Conservation (phyloP, 2,113 vertebrate genomes). For the Micronycteris hirsuta region DNA sequence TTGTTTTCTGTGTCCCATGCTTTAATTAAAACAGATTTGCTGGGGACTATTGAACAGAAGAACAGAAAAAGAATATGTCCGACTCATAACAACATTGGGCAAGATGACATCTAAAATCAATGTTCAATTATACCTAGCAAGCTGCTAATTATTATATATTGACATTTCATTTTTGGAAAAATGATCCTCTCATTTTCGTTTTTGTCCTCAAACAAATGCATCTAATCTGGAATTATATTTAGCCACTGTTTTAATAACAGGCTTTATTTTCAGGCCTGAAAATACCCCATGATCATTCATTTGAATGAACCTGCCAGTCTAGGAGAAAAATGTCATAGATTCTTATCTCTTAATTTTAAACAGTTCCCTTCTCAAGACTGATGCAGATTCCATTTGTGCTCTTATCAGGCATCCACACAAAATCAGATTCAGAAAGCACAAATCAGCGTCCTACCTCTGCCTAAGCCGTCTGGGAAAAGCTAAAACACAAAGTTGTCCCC, state of each 20-base stretch:
- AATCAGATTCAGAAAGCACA: background rate
- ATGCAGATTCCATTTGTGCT: background rate
- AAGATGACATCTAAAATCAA: background rate
- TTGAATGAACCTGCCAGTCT: background rate
- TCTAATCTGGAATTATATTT: background rate
- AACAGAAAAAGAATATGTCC: background rate
- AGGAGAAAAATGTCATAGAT: background rate
- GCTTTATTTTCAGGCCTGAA: background rate
- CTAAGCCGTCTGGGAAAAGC: background rate
- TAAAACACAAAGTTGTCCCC: background rate
- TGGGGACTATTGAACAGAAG: background rate
- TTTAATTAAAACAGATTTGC: slow-evolving; percentile 24
- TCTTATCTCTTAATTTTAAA: background rate
- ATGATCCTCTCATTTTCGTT: background rate
- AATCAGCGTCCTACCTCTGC: background rate
- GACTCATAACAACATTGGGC: background rate
- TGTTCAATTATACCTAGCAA: background rate
- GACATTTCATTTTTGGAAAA: background rate
- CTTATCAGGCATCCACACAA: background rate
- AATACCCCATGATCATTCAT: background rate
- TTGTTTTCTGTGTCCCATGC: background rate
- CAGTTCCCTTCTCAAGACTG: background rate
- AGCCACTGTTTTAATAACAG: background rate
- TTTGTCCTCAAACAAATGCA: background rate
- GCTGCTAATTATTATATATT: background rate